Percentiles rank a stretch among this genome's conserved stretches.
phyloP scores from a whole-genome alignment of 2,797 vertebrate species.

The Diplodus puntazzo region DNA sequence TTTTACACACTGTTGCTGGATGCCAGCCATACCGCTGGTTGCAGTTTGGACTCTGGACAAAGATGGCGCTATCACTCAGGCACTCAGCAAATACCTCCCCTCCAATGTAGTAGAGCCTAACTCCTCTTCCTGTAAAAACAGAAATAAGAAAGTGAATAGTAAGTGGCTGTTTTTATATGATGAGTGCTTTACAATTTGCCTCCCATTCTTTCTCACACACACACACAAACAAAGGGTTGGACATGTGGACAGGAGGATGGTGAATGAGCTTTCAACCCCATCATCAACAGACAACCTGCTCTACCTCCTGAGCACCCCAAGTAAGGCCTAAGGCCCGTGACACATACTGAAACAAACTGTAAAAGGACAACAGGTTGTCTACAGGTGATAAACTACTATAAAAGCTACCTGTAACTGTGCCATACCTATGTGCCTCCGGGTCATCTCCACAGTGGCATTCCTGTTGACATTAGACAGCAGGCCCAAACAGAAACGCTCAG shows the following conservation, averaged over 20 bases:
- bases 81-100: slow-evolving; percentile 99
- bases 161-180: neutral
- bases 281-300: neutral
- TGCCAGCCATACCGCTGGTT: slow-evolving; percentile 99
- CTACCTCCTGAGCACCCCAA: neutral
- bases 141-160: neutral
- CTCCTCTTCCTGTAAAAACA: slow-evolving; percentile 91
- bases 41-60: slow-evolving; percentile 99
- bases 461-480: slow-evolving; percentile 98
- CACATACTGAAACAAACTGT: neutral
- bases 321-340: neutral
- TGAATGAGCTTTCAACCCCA: neutral
- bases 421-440: slow-evolving; percentile 96
- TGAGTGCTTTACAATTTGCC: neutral
- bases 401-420: neutral
- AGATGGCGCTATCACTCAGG: slow-evolving; percentile 98
- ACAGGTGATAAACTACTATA: neutral
- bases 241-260: neutral
- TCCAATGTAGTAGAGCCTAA: slow-evolving; percentile 98
- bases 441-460: slow-evolving; percentile 99
- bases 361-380: neutral
- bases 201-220: neutral
- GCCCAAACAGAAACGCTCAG: slow-evolving; percentile 97
- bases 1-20: slow-evolving; percentile 99
- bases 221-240: neutral